phyloP scores from a whole-genome alignment of 2,113 vertebrate genomes.

The Rhea americana region DNA sequence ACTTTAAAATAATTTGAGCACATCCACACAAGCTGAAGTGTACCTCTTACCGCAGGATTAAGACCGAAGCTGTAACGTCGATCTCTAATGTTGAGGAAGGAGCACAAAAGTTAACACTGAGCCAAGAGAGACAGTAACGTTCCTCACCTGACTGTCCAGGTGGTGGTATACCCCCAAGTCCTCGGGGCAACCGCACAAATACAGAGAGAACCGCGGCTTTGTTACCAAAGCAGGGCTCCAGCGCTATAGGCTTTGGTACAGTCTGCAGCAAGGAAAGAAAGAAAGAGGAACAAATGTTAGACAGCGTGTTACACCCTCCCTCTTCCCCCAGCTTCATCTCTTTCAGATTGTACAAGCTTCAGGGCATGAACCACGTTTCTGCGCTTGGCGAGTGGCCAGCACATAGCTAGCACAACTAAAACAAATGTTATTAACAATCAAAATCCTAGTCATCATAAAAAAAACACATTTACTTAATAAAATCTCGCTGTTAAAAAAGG shows the following conservation, averaged over 20 bases:
- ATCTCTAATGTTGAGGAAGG: not conserved
- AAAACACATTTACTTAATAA: not conserved
- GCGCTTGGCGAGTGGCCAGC: not conserved
- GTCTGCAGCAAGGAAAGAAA: conserved; percentile 74
- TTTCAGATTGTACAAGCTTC: not conserved
- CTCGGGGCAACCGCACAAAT: conserved; percentile 93
- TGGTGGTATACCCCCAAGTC: conserved; percentile 92
- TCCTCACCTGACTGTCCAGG: conserved; percentile 95
- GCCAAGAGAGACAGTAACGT: accelerated
- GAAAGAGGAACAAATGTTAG: not conserved
- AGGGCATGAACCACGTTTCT: not conserved
- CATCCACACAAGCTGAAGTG: not conserved
- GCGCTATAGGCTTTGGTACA: conserved; percentile 94
- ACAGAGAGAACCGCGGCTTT: conserved; percentile 97
- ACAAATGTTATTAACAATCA: not conserved
- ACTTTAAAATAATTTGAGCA: not conserved
- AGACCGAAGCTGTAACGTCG: not conserved
- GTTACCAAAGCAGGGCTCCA: conserved; percentile 97
- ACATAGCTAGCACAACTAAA: not conserved
- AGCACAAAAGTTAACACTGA: not conserved
- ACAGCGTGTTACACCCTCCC: not conserved
- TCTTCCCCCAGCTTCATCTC: accelerated
- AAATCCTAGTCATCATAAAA: not conserved
- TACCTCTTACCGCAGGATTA: not conserved
- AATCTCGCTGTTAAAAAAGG: not conserved